Conservation (phyloP, 1,140 invertebrate genomes). For the Glossosoma conforme region DNA sequence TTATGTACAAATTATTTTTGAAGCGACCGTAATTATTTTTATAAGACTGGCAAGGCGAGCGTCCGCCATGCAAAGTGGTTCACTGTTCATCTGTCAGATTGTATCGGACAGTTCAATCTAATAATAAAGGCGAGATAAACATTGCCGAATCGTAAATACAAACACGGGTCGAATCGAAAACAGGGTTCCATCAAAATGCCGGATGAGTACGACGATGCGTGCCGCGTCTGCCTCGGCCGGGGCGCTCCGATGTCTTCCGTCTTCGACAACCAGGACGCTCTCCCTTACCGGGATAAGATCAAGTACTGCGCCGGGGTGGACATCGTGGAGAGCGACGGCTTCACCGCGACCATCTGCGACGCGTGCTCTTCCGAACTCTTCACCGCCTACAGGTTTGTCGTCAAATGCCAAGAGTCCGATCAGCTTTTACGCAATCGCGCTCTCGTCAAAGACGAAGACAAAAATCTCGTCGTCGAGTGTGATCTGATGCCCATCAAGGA, state of each 20-base stretch:
- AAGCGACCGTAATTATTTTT: no score
- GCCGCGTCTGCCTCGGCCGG: constrained; percentile 5
- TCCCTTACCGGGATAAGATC: constrained; percentile 3
- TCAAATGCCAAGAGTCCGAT: constrained; percentile 14
- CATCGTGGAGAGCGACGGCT: constrained; percentile 12
- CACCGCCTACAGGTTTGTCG: constrained; percentile 9
- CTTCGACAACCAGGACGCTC: constrained; percentile 4
- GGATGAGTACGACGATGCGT: no score
- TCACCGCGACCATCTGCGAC: constrained; percentile 11
- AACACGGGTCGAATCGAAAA: no score
- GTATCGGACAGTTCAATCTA: no score
- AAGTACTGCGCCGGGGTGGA: constrained; percentile 10
- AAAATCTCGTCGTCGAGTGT: neutral
- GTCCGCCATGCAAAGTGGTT: no score
- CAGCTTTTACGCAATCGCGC: neutral
- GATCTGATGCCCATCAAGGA: constrained; percentile 5
- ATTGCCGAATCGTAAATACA: no score
- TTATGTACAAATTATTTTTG: no score
- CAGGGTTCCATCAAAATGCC: no score
- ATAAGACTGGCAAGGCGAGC: no score
- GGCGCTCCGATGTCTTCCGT: constrained; percentile 6
- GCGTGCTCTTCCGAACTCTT: constrained; percentile 6
- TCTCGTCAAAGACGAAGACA: neutral
- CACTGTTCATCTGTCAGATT: no score
- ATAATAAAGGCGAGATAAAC: no score